phyloP scores from a whole-genome alignment of 1,140 invertebrate genomes.

The Nymphalis io region DNA sequence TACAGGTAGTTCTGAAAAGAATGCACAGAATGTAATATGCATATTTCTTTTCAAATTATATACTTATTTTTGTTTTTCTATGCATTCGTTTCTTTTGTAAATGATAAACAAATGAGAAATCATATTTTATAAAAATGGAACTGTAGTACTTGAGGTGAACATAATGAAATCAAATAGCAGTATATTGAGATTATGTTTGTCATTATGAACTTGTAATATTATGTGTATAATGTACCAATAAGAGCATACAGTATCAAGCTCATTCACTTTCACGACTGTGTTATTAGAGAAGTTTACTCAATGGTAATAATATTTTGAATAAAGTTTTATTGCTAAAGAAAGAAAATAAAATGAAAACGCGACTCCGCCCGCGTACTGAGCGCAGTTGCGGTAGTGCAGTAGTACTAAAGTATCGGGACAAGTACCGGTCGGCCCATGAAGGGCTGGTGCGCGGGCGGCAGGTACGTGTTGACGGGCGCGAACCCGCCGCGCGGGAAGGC shows the following conservation, averaged over 20 bases:
- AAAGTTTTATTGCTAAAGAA: too few relatives aligned
- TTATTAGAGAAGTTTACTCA: too few relatives aligned
- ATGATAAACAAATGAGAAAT: not conserved
- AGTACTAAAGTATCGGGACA: conserved; percentile 4
- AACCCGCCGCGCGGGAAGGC: conserved; percentile 70
- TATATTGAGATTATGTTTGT: too few relatives aligned
- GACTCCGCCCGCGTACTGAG: too few relatives aligned
- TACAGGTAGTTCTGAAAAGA: conserved; percentile 77
- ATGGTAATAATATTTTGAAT: too few relatives aligned
- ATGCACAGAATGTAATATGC: conserved; percentile 65
- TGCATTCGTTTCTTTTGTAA: conserved; percentile 68
- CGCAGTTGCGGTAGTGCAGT: too few relatives aligned
- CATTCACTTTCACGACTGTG: too few relatives aligned
- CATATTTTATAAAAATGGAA: not conserved
- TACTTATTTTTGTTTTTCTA: conserved; percentile 53
- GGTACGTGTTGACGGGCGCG: conserved; percentile 65
- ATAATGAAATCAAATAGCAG: too few relatives aligned
- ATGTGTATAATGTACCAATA: too few relatives aligned
- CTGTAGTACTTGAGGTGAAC: not conserved
- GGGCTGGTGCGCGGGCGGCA: conserved; percentile 68
- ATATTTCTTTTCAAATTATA: conserved; percentile 1
- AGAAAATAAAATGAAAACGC: too few relatives aligned
- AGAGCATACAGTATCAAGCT: too few relatives aligned
- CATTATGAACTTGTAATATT: too few relatives aligned
- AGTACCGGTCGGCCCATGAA: conserved; percentile 70